Evolutionary conservation across 2,113 vertebrate genomes (phyloP), one percentile per base, ranked within the genome.

Genomic region (Ifrita kowaldi): DNA sequence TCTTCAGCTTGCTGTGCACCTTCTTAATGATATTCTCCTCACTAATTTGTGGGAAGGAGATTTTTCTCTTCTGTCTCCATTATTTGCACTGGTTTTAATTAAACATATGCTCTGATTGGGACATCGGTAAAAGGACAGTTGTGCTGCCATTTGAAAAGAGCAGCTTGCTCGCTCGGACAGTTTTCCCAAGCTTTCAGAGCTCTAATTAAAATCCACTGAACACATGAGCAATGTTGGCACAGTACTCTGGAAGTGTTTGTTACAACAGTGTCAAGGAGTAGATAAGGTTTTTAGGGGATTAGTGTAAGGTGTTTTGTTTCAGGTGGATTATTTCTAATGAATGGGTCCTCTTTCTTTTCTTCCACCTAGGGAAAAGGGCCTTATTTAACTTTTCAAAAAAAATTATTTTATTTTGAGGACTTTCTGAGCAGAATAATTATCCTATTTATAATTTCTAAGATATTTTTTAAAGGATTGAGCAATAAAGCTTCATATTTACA

Each of bases 201-300:
- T 94, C 93, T 95, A 90, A 96, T 95, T 91, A 97, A 97, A 97
- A 95, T 91, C 91, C 89, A 96, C 91, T 94, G 88, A 93, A 94
- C 93, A 93, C 68, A 89, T 93, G 95, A 96, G 92, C 87, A 94
- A 63, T 88, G 82, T 93, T 97, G 96, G 96, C 93, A 90, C 65
- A 75, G 86, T 86, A 75, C 95, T 95, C 91, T 89, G 94, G 74
- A 94, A 96, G 97, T 94, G 93, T 97, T 96, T 97, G 96, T 97
- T 97, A 96, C 93, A 96, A 96, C 90, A 82, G 87, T 97, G 97
- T 97, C 96, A 97, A 97, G 96, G 95, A 97, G 96, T 90, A 97
- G 96, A 95, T 93, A 96, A 95, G 93, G 94, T 92, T 89, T 89
- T 96, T 95, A 84, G 70, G 76, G 87, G 89, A 93, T 96, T 91